These are phyloP conservation scores for Calosoma granatense DNA, from an alignment of 1,140 invertebrate genomes.

Conservation along the genomic window DNA sequence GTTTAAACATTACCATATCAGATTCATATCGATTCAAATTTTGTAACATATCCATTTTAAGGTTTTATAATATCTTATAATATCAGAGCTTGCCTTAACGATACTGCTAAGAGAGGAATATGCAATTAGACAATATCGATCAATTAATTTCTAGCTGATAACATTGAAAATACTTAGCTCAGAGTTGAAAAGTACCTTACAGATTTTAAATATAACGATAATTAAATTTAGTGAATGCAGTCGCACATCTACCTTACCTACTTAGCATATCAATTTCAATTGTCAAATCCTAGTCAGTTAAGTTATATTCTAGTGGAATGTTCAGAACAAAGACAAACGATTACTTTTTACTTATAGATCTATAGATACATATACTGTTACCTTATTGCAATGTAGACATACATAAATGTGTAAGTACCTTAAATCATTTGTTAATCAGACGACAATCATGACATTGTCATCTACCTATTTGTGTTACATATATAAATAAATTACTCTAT, in stretches of 20 bases:
- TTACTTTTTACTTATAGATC: no score
- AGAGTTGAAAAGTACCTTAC: not conserved
- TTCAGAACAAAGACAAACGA: no score
- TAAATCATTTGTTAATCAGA: no score
- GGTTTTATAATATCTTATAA: slow-evolving; percentile 1
- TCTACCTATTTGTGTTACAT: no score
- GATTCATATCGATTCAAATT: not conserved
- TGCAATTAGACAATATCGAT: slow-evolving; percentile 2
- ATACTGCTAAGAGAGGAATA: slow-evolving; percentile 1
- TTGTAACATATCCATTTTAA: not conserved
- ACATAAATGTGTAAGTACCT: no score
- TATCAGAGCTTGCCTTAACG: slow-evolving; percentile 1
- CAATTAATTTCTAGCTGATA: not conserved
- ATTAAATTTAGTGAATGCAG: no score
- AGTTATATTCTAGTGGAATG: no score
- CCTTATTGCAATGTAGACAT: no score
- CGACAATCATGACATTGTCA: no score
- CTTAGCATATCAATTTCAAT: not conserved
- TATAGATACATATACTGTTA: no score
- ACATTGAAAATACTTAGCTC: not conserved
- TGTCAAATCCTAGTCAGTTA: no score
- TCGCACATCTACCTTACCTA: not conserved
- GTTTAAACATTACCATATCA: slow-evolving; percentile 4
- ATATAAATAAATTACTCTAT: no score
- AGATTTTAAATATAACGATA: not conserved